These are phyloP conservation scores for Oreochromis spilurus DNA, from an alignment of 2,113 vertebrate genomes.

Conservation along the genomic window DNA sequence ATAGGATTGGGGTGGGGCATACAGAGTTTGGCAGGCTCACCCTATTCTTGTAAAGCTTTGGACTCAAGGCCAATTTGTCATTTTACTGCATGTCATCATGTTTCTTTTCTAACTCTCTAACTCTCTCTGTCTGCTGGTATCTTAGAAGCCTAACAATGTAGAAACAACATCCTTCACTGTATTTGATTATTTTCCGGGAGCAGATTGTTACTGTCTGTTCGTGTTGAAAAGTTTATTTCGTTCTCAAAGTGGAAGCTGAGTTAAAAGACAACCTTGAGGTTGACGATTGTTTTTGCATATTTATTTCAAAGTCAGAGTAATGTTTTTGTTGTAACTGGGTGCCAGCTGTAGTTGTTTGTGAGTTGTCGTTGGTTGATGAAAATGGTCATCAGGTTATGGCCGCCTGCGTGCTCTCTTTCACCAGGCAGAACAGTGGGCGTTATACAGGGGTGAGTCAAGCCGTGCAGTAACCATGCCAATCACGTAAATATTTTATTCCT, in stretches of 20 bases:
- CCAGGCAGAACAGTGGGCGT: not conserved
- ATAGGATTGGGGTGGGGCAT: not conserved
- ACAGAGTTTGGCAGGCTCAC: not conserved
- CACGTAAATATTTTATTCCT: not conserved
- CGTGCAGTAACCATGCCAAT: not conserved
- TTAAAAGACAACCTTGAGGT: not conserved
- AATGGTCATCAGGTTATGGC: not conserved
- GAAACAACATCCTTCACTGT: not conserved
- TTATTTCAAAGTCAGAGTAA: not conserved
- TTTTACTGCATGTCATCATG: not conserved
- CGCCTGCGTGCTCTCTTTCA: not conserved
- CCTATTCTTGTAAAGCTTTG: not conserved
- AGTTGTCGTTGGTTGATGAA: not conserved
- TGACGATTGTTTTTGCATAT: not conserved
- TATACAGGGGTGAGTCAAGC: not conserved
- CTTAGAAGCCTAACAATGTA: not conserved
- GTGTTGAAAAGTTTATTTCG: not conserved
- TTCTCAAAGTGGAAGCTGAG: not conserved
- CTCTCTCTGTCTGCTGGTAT: not conserved
- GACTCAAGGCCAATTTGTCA: not conserved
- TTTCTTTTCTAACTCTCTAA: not conserved
- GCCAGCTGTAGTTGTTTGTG: not conserved
- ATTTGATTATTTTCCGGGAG: not conserved
- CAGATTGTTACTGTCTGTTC: not conserved
- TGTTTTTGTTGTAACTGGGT: not conserved